A percentile compares a stretch with the other conserved stretches of the same genome.
phyloP scores from a whole-genome alignment of 2,797 vertebrate genomes.

The Clamator glandarius region DNA sequence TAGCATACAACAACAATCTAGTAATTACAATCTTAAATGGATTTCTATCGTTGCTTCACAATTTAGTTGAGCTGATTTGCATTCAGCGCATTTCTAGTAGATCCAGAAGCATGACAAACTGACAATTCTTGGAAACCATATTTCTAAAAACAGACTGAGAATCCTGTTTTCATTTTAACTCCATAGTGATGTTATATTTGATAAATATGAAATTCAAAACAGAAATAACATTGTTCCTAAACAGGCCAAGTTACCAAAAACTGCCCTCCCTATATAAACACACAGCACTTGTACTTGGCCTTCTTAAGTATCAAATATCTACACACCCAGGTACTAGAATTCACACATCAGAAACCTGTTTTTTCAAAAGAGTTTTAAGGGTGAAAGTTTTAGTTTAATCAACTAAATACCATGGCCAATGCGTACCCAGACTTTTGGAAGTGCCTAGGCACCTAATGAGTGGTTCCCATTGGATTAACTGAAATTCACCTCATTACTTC shows the following conservation, averaged over 20 bases:
- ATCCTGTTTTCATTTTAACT: constrained; percentile 63
- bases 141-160: constrained; percentile 62
- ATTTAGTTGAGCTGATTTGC: constrained; percentile 18
- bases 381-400: background rate
- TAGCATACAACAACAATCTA: constrained; percentile 2
- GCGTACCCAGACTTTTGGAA: background rate
- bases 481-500: background rate
- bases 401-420: background rate
- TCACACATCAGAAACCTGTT: background rate
- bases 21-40: constrained; percentile 37
- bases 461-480: background rate
- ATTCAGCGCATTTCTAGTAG: constrained; percentile 19
- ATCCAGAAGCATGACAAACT: constrained; percentile 61
- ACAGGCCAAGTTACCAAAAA: constrained; percentile 26
- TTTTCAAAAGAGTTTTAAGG: background rate
- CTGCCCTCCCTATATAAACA: background rate
- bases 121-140: constrained; percentile 73
- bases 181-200: constrained; percentile 73
- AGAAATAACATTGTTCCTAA: constrained; percentile 72
- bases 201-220: constrained; percentile 76
- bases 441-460: background rate
- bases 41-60: constrained; percentile 38
- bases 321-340: background rate
- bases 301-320: background rate
- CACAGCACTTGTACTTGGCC: background rate